phyloP scores from a whole-genome alignment of 2,888 invertebrate species.

The Mimumesa dahlbomi region DNA sequence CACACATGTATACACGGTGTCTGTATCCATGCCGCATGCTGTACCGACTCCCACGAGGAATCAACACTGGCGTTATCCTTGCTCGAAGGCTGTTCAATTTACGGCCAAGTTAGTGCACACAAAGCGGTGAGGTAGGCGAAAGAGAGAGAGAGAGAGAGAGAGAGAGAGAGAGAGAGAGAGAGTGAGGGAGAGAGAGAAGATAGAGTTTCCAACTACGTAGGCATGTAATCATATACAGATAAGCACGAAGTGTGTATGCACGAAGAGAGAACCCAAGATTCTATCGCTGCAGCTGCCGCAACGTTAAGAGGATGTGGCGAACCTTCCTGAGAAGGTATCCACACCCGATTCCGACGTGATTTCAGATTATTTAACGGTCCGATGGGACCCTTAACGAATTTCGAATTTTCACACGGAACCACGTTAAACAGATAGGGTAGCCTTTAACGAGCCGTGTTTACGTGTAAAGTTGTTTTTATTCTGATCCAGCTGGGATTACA shows the following conservation, averaged over 20 bases:
- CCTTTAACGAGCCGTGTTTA: too few relatives aligned
- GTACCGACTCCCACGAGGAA: conserved; percentile 56
- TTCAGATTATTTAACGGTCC: conserved; percentile 39
- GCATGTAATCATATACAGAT: conserved; percentile 60
- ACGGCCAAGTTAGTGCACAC: conserved; percentile 61
- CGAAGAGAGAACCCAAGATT: conserved; percentile 47
- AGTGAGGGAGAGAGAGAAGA: conserved; percentile 15
- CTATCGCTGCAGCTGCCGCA: conserved; percentile 57
- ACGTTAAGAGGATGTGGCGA: conserved; percentile 51
- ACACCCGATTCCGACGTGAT: conserved; percentile 37
- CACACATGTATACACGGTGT: too few relatives aligned
- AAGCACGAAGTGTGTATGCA: conserved; percentile 47
- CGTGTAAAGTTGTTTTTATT: too few relatives aligned
- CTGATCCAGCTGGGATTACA: too few relatives aligned
- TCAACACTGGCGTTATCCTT: conserved; percentile 53
- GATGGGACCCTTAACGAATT: neutral
- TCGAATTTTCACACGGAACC: too few relatives aligned
- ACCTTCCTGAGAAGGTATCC: conserved; percentile 45
- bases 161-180: conserved; percentile 9
- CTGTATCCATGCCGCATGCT: conserved; percentile 12
- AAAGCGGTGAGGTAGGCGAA: conserved; percentile 38
- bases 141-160: conserved; percentile 1
- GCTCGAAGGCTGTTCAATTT: conserved; percentile 62
- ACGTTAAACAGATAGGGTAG: too few relatives aligned
- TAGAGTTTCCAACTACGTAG: conserved; percentile 53